Base-by-base conservation (phyloP, 2,888 invertebrate species). In the Boloria selene region DNA sequence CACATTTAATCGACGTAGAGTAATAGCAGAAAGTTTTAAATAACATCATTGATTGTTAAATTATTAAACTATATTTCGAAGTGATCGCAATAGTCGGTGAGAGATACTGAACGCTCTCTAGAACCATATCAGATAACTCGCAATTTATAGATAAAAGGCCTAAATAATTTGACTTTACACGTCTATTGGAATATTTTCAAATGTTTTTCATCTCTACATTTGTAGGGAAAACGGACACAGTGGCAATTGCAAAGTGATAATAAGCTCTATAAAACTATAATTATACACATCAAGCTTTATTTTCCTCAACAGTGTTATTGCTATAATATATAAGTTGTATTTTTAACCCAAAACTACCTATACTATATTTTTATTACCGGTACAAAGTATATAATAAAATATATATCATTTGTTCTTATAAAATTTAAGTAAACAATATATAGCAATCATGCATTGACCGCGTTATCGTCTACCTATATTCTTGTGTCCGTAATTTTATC, bases 221-320 rank as follows among this genome's bases (percentile, higher is more conserved):
- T 74, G 67, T 65, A 72, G 77, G 80, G 72, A 79, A 79, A 79
- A 78, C 74, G 79, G 81, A 79, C 78, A 74, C 70, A 66, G 75
- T 73, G 75, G 78, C 72, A 65, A 55, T 38, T 63, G 66, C 68
- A 68, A 69, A 72, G 62, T 70, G 44, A 38, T 69, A 76, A 78
- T 77, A 80, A 77, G 67, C 67, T 18, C n/a, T 22, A 42, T 50
- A 49, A 16, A 49, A 49, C 16, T 17, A 45, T 58, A 61, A 13
- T 16, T 26, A 64, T 56, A 69, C 44, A 3, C 44, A 13, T n/a
- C 61, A 70, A 68, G 64, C 64, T 66, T 65, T 52, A 47, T 65
- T 59, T 64, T 65, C 45, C 51, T 58, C n/a, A 60, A 42, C 22
- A 4, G n/a, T 50, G 0, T 4, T 31, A 17, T 51, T 51, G 17